Evolutionary conservation across 2,113 vertebrate genomes (phyloP).

Genomic region (Cyanistes caeruleus): DNA sequence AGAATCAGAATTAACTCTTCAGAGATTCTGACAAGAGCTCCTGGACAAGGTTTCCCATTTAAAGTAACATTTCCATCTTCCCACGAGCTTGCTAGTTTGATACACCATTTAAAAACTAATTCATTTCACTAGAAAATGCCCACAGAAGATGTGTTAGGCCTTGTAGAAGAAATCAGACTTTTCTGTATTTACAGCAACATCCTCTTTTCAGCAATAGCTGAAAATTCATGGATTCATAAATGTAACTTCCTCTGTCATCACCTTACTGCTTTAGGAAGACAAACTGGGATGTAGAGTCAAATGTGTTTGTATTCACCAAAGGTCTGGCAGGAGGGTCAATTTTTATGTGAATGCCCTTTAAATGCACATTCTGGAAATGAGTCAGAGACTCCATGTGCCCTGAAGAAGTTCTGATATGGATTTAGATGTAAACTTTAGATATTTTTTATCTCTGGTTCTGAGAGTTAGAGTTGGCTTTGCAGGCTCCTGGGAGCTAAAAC

Average conservation of each 20-base stretch:
- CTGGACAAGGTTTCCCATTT: not conserved
- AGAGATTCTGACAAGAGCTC: not conserved
- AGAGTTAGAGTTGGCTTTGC: not conserved
- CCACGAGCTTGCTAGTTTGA: not conserved
- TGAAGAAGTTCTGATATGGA: not conserved
- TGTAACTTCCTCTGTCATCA: not conserved
- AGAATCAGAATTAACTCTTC: not conserved
- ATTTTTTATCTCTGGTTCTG: slow-evolving; percentile 2
- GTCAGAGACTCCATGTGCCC: slow-evolving; percentile 8
- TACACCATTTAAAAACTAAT: not conserved
- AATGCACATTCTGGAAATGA: slow-evolving; percentile 20
- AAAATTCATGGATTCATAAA: not conserved
- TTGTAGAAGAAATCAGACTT: not conserved
- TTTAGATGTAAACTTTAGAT: slow-evolving; percentile 56
- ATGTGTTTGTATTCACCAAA: not conserved
- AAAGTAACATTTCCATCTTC: not conserved
- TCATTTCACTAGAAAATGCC: not conserved
- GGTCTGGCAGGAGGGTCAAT: not conserved
- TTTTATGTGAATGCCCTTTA: slow-evolving; percentile 25
- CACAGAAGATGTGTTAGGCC: not conserved
- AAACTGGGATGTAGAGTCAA: not conserved
- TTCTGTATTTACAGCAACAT: not conserved
- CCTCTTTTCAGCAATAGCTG: not conserved
- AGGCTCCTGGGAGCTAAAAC: slow-evolving; percentile 3
- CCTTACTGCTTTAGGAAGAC: not conserved